These are phyloP conservation scores for Acyrthosiphon pisum DNA, from an alignment of 1,140 invertebrate species.

Conservation along the genomic window DNA sequence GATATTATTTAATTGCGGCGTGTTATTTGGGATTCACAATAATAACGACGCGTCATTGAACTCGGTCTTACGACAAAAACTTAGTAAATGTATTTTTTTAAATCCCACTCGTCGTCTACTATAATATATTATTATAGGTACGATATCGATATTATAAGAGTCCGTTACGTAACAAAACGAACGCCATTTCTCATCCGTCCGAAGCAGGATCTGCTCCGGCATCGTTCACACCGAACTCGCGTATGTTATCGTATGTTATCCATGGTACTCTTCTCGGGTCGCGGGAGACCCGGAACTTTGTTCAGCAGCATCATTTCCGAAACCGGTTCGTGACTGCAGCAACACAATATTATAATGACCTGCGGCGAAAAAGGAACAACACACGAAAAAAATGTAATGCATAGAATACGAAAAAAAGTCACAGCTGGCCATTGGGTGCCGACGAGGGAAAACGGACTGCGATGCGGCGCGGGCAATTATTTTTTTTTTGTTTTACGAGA, in stretches of 20 bases:
- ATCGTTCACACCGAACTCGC: background rate
- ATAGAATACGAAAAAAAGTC: background rate
- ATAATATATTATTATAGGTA: background rate
- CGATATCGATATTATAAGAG: background rate
- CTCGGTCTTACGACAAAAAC: background rate
- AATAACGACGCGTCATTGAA: background rate
- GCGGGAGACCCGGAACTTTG: slow-evolving; percentile 33
- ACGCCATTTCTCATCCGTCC: background rate
- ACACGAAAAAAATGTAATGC: background rate
- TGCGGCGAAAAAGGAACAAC: background rate
- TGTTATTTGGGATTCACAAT: background rate
- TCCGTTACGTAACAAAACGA: background rate
- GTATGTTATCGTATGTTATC: background rate
- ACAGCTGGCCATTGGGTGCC: background rate
- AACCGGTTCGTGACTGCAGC: slow-evolving; percentile 38
- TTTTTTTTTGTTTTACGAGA: background rate
- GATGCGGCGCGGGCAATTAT: background rate
- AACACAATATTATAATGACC: slow-evolving; percentile 1
- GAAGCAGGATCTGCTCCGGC: background rate
- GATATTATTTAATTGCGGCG: background rate
- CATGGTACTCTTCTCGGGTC: background rate
- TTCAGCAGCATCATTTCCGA: background rate
- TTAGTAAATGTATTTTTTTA: background rate
- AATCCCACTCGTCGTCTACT: background rate
- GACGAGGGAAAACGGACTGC: background rate